Percentiles rank a stretch among this genome's conserved stretches.
phyloP scores from a whole-genome alignment of 2,113 vertebrate genomes.

The Grus americana region DNA sequence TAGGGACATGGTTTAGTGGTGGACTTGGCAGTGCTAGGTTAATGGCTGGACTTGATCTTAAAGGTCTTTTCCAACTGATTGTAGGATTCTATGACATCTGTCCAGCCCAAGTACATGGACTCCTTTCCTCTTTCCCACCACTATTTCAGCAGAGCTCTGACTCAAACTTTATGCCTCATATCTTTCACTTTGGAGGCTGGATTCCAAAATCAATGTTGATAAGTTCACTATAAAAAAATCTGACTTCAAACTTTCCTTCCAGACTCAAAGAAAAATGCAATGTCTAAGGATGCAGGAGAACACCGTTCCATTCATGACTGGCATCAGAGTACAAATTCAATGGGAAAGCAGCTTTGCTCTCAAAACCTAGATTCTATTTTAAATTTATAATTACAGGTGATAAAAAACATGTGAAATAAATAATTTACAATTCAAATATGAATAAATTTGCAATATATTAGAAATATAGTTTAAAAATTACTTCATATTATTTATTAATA shows the following conservation, averaged over 20 bases:
- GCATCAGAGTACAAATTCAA: neutral
- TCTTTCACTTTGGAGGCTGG: neutral
- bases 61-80: too few relatives aligned
- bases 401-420: conserved; percentile 37
- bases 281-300: neutral
- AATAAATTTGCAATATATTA: conserved; percentile 27
- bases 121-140: neutral
- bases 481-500: conserved; percentile 25
- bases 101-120: neutral
- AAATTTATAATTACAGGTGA: conserved; percentile 14
- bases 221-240: neutral
- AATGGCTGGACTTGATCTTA: too few relatives aligned
- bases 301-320: neutral
- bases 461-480: conserved; percentile 47
- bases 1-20: too few relatives aligned
- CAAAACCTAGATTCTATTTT: neutral
- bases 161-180: neutral
- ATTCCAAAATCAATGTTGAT: neutral
- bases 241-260: neutral
- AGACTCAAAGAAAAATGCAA: neutral
- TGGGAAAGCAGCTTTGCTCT: conserved; percentile 14
- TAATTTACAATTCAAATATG: conserved; percentile 32
- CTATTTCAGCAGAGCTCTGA: neutral
- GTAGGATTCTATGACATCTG: too few relatives aligned
- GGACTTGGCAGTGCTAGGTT: too few relatives aligned